Evolutionary conservation across 1,140 invertebrate genomes (phyloP), one percentile per base, ranked within the genome.

Genomic region (Adoxophyes honmai): DNA sequence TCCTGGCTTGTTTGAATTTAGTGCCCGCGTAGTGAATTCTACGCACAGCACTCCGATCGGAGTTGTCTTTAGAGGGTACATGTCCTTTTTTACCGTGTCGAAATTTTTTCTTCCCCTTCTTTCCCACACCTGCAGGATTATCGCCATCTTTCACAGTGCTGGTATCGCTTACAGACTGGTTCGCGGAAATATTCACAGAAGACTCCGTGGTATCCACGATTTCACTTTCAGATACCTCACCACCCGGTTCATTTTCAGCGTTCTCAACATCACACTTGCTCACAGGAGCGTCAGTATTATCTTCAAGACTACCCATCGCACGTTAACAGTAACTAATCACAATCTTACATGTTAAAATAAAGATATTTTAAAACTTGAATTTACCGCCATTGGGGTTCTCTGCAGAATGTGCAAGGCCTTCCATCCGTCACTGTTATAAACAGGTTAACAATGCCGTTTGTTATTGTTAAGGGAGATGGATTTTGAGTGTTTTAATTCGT

Each of bases 251-350:
- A 58, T 68, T 77, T 63, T 70, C 71, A 16, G 62, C 64, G 56
- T 61, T 74, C 2, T 94, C 91, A 55, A 95, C 92, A 84, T 96
- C 95, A 59, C 93, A 90, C 75, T 93, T 94, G 52, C 93, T 95
- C 73, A 95, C 93, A 79, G 93, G 95, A 21, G 93, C 91, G 70
- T 95, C 92, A 9, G 94, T 82, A 68, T 65, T 80, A 75, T 81
- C 73, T 70, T 80, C 78, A 13, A 77, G 71, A 65, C 76, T 86
- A 65, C 78, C 83, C 86, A 88, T 88, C 73, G 63, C 65, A 66
- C 33, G 16, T 34, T 11, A 44, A 52, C 48, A 70, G 48, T 6
- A 65, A 61, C 68, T 55, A 64, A 57, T 63, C 62, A 66, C 52
- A 68, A 58, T 52, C 16, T 21, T 61, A 73, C 66, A 72, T 68